Evolutionary conservation across 2,888 invertebrate species (phyloP).

Genomic region (Tetropium fuscum): DNA sequence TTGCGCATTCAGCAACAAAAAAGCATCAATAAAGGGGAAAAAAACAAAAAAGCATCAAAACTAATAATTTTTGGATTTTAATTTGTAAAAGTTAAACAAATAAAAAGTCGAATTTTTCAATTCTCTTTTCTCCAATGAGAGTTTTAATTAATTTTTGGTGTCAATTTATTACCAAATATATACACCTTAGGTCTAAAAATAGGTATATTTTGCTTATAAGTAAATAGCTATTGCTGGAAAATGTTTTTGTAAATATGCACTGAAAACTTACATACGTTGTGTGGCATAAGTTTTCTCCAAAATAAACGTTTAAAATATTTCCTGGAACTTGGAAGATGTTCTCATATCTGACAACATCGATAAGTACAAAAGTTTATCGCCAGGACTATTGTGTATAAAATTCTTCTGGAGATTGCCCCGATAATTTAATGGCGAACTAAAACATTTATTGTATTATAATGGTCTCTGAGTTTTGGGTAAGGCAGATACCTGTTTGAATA

Average conservation of each 20-base stretch:
- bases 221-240: background rate
- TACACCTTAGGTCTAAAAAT: no score
- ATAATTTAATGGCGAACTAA: conserved; percentile 29
- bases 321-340: conserved; percentile 2
- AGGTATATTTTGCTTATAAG: background rate
- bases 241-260: background rate
- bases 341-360: conserved; percentile 18
- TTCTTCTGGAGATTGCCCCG: conserved; percentile 6
- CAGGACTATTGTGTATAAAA: conserved; percentile 12
- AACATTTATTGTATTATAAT: conserved; percentile 28
- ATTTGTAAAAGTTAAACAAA: background rate
- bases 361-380: conserved; percentile 27
- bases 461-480: conserved; percentile 15
- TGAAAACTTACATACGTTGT: background rate
- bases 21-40: background rate
- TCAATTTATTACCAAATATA: no score
- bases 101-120: no score
- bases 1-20: background rate
- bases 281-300: background rate
- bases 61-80: no score
- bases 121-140: no score
- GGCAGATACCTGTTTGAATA: conserved; percentile 22
- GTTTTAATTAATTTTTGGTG: no score
- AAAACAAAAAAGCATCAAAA: no score
- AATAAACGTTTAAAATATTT: conserved; percentile 2